These are phyloP conservation scores for Anguilla rostrata DNA, from an alignment of 2,113 vertebrate genomes.

Conservation along the genomic window DNA sequence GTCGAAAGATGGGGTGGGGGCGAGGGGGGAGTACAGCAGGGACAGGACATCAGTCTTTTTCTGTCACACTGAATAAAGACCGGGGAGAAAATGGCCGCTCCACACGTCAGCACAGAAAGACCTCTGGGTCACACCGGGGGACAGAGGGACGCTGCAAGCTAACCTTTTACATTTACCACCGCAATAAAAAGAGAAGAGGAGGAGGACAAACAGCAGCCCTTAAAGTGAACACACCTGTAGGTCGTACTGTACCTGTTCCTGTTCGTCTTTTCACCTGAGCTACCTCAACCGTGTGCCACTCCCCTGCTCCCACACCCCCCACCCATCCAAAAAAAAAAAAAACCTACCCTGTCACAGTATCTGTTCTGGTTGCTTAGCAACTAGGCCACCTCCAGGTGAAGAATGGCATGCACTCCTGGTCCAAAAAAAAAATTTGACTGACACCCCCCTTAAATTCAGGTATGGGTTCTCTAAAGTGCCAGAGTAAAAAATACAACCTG, in stretches of 20 bases:
- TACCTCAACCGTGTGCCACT: not conserved
- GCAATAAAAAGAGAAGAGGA: not conserved
- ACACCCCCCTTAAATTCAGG: not conserved
- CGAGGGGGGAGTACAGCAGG: not conserved
- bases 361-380: slow-evolving; percentile 20
- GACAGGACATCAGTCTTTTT: not conserved
- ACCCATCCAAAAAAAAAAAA: too few species aligned
- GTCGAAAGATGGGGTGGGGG: not conserved
- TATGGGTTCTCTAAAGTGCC: not conserved
- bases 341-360: slow-evolving; percentile 5
- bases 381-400: slow-evolving; percentile 13
- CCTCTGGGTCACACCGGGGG: not conserved
- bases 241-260: not conserved
- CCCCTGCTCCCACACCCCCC: not conserved
- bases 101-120: not conserved
- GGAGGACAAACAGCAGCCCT: not conserved
- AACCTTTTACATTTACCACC: not conserved
- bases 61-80: not conserved
- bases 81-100: not conserved
- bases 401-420: not conserved
- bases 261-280: slow-evolving; percentile 1
- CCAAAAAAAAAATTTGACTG: slow-evolving; percentile 2
- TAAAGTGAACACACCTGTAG: not conserved
- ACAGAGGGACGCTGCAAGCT: not conserved
- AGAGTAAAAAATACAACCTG: not conserved